Percentiles rank a stretch among this genome's conserved stretches.
Conservation (phyloP, 2,888 invertebrate species). For the Archips xylosteana region DNA sequence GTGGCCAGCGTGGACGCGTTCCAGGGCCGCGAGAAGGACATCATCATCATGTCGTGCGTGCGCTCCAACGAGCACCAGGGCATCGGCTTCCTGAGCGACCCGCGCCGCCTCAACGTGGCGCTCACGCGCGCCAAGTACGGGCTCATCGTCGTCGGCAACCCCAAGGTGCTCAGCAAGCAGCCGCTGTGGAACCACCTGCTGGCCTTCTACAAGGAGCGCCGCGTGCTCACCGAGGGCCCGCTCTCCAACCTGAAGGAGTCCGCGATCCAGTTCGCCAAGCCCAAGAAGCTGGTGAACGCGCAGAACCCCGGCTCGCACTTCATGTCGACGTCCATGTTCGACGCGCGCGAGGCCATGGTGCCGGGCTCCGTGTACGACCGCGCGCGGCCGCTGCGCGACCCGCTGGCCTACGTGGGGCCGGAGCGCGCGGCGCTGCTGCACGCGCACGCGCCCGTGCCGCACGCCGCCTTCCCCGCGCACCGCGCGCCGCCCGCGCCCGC, state of each 20-base stretch:
- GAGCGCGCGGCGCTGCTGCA: conserved; percentile 91
- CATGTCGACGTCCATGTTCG: conserved; percentile 98
- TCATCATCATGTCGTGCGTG: conserved; percentile 99
- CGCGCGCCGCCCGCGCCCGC: conserved; percentile 84
- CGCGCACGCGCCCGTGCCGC: conserved; percentile 95
- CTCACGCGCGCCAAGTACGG: conserved; percentile 98
- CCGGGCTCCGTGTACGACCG: conserved; percentile 97
- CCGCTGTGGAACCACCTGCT: conserved; percentile 99
- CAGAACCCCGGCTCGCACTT: conserved; percentile 98
- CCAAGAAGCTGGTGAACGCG: conserved; percentile 97
- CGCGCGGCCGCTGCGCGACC: conserved; percentile 93
- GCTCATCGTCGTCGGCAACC: conserved; percentile 99
- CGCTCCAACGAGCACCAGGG: conserved; percentile 99
- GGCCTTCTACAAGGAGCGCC: conserved; percentile 98
- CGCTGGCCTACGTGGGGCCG: conserved; percentile 96
- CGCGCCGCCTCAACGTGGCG: conserved; percentile 98
- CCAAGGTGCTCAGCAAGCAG: conserved; percentile 99
- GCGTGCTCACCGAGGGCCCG: conserved; percentile 98
- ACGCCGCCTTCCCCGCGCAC: conserved; percentile 97
- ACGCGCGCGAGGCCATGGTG: conserved; percentile 97
- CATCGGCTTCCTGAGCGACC: conserved; percentile 99
- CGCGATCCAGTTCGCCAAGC: conserved; percentile 98
- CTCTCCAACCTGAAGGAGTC: conserved; percentile 98
- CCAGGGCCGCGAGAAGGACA: conserved; percentile 99
- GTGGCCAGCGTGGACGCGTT: conserved; percentile 99